Base-by-base conservation (phyloP, 2,888 invertebrate genomes). In the Eilema caniola region DNA sequence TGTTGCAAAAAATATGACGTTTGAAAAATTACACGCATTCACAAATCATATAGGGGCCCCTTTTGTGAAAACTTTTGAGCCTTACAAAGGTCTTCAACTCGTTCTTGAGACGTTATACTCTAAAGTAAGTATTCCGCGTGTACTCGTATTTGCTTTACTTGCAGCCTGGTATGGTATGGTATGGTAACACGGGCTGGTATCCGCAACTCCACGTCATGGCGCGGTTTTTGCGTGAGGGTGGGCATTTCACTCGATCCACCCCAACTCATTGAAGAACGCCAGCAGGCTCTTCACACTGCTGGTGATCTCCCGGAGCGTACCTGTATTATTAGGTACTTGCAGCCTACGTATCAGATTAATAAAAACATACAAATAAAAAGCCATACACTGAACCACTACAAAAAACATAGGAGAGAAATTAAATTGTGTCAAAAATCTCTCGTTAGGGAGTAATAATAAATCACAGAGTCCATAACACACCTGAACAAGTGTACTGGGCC, bases 21-120 rank as follows among this genome's bases (percentile, higher is more conserved):
- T 91, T 95, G 94, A 95, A 93, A 95, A 95, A 95, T 95, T 94
- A 95, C 94, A 94, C 94, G 92, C 94, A 93, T 93, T 93, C 94
- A 94, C 93, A 94, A 95, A 94, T 94, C 94, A 93, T 92, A 89
- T 92, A 92, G 91, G 74, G 92, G 88, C 90, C 89, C 90, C 93
- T 92, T 94, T 94, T 94, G 92, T 92, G 85, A 79, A 91, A 93
- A 94, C 89, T 94, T 94, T 89, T 82, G 85, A 87, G 83, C 86
- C 86, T 86, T 90, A 91, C 92, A 93, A 93, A 92, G 91, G 90
- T 90, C 89, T 89, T 88, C 86, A 91, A 92, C 91, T 93, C 91
- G 87, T 90, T 92, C 92, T 91, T 90, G 85, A 90, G 90, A 88
- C 87, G 88, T 83, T 87, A 86, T 89, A 89, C 87, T 89, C 86